phyloP scores from a whole-genome alignment of 2,797 vertebrate species.

The Moxostoma hubbsi region DNA sequence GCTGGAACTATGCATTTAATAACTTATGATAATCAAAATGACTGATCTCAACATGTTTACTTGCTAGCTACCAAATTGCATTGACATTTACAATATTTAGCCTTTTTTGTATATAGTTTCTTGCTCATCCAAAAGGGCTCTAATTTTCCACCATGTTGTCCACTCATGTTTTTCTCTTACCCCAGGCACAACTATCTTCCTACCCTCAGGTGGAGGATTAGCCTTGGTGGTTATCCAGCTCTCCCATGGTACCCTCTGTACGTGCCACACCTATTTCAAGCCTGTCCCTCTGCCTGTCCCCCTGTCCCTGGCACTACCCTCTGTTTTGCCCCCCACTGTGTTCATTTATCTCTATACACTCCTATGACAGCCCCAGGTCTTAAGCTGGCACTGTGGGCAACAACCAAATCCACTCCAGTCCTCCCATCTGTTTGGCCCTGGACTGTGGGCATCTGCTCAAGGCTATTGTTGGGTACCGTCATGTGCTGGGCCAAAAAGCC shows the following conservation, averaged over 20 bases:
- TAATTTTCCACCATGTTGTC: conserved; percentile 23
- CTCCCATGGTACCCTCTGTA: conserved; percentile 53
- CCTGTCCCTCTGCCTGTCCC: conserved; percentile 74
- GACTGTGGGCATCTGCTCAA: conserved; percentile 77
- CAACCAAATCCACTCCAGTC: conserved; percentile 74
- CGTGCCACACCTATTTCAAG: conserved; percentile 64
- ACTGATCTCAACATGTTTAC: no score
- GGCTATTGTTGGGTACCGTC: conserved; percentile 78
- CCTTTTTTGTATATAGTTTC: neutral
- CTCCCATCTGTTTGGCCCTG: conserved; percentile 80
- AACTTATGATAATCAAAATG: no score
- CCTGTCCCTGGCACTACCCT: conserved; percentile 67
- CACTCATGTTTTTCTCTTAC: conserved; percentile 14
- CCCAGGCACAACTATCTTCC: conserved; percentile 12
- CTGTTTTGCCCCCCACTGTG: conserved; percentile 73
- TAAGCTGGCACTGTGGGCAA: conserved; percentile 67
- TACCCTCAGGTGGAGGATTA: conserved; percentile 68
- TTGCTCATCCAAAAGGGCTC: neutral
- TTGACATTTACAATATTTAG: neutral
- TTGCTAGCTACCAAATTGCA: neutral
- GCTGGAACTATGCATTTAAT: no score
- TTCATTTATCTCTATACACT: conserved; percentile 80
- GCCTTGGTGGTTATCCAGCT: conserved; percentile 63
- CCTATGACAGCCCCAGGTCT: conserved; percentile 75
- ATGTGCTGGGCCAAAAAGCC: conserved; percentile 82